Evolutionary conservation across 2,888 invertebrate genomes (phyloP), one percentile per base, ranked within the genome.

Genomic region (Dicyrtoma fusca): DNA sequence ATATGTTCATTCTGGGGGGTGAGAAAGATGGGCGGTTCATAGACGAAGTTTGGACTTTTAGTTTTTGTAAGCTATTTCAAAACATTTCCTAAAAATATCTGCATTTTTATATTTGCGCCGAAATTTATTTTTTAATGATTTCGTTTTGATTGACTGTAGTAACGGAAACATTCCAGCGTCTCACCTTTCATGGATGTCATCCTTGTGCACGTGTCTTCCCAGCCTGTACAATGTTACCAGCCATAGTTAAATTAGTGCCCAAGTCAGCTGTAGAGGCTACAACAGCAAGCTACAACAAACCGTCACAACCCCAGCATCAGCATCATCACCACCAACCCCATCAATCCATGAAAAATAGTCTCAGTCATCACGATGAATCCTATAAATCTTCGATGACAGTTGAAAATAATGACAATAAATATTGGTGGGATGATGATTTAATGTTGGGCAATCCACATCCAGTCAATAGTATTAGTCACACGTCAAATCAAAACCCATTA

Each of bases 1-100:
- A 89, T 71, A 89, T 93, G 88, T 87, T 92, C 78, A 86, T 93
- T 73, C 92, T 92, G 84, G 92, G 92, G 4, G 92, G 92, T 0
- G 92, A 92, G 83, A 85, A 88, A 77, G 87, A 86, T 75, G 91
- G 91, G 0, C 87, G 89, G 81, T 85, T 89, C 19, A 88, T 88
- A 74, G 90, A 91, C 82, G 92, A 92, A 81, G 86, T 93, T 61
- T 93, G 92, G 92, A 87, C 90, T 83, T 92, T 91, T 84, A 91
- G 91, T 84, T 92, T 92, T 83, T 89, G 92, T 92, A 84, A 83
- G 84, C 64, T 25, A 51, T 17, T n/a, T 6, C 19, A 0, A 19
- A 34, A 34, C 34, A 44, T 63, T 63, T n/a, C 10, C 34, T 17
- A n/a, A 5, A 49, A 49, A n/a, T n/a, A n/a, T n/a, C n/a, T n/a